Conservation (phyloP, 1,140 invertebrate species). For the Batillaria attramentaria region DNA sequence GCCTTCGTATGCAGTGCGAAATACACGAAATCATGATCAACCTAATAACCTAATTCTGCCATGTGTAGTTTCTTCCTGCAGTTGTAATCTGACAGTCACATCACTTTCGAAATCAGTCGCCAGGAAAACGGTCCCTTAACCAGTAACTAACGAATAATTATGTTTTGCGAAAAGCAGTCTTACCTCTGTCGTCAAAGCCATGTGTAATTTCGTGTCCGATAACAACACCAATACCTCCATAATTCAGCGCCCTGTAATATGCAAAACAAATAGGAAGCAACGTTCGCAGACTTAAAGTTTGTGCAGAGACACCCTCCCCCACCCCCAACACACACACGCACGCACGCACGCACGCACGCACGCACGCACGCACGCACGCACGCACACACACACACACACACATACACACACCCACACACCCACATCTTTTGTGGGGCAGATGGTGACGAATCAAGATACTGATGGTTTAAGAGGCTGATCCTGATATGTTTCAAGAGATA, state of each 20-base stretch:
- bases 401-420: background rate
- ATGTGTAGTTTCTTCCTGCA: too few species aligned
- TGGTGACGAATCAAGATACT: background rate
- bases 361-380: background rate
- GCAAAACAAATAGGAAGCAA: background rate
- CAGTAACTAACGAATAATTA: too few species aligned
- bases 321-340: background rate
- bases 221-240: slow-evolving; percentile 77
- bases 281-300: background rate
- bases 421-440: background rate
- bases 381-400: background rate
- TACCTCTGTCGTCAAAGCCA: slow-evolving; percentile 75
- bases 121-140: too few species aligned
- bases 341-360: background rate
- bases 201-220: slow-evolving; percentile 79
- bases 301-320: too few species aligned
- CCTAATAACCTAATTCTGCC: too few species aligned
- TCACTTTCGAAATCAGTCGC: too few species aligned
- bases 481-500: slow-evolving; percentile 8
- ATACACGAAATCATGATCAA: too few species aligned
- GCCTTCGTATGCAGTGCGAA: too few species aligned
- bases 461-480: too few species aligned
- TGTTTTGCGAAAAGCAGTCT: too few species aligned
- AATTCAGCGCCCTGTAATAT: slow-evolving; percentile 74
- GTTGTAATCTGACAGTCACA: too few species aligned